Conservation (phyloP, 2,113 vertebrate species). For the Solea solea region DNA sequence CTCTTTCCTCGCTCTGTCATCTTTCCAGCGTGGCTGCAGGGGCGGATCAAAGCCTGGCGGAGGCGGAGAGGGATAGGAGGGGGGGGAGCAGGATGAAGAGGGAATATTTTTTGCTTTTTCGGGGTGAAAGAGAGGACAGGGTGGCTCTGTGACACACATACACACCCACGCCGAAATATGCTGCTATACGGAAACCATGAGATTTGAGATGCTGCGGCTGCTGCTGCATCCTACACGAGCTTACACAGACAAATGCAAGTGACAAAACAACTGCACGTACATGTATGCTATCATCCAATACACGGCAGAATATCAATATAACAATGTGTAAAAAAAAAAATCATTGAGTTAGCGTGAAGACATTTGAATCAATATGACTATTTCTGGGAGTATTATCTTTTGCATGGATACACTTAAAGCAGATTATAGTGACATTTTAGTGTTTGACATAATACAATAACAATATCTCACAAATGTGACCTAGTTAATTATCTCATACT, state of each 20-base stretch:
- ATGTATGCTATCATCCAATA: not conserved
- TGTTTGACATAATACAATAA: not conserved
- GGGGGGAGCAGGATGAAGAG: slow-evolving; percentile 38
- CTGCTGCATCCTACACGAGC: not conserved
- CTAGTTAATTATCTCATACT: slow-evolving; percentile 5
- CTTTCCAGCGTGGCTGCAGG: slow-evolving; percentile 74
- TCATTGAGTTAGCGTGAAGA: slow-evolving; percentile 2
- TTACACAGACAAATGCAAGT: not conserved
- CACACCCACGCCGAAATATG: slow-evolving; percentile 30
- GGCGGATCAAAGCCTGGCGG: slow-evolving; percentile 75
- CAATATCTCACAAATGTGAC: slow-evolving; percentile 12
- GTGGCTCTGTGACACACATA: slow-evolving; percentile 69
- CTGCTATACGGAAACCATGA: slow-evolving; percentile 27
- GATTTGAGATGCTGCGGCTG: slow-evolving; percentile 13
- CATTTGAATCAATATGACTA: slow-evolving; percentile 14
- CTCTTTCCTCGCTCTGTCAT: slow-evolving; percentile 66
- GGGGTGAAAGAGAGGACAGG: slow-evolving; percentile 79
- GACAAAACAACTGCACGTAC: not conserved
- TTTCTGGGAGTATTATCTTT: not conserved
- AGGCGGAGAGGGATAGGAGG: slow-evolving; percentile 56
- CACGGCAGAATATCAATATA: not conserved
- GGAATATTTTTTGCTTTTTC: slow-evolving; percentile 66
- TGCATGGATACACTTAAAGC: not conserved
- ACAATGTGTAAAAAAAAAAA: not conserved
- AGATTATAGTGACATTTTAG: not conserved